Evolutionary conservation across 1,140 invertebrate species (phyloP).

Genomic region (Euglossa dilemma): DNA sequence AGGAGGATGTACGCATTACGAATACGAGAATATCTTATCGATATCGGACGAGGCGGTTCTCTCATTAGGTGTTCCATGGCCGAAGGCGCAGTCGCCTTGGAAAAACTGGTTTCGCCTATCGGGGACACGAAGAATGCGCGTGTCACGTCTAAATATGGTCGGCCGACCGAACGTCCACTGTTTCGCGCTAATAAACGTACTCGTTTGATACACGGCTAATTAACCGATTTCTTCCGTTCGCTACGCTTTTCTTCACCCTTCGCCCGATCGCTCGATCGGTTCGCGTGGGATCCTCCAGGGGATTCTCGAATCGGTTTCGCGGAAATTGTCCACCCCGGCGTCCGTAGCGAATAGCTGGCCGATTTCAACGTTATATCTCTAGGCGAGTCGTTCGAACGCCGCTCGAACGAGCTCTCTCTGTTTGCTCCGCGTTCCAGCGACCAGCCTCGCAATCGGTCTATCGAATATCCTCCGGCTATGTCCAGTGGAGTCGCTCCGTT

Average conservation of each 20-base stretch:
- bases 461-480: conserved; percentile 62
- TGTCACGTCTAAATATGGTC: conserved; percentile 59
- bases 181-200: conserved; percentile 55
- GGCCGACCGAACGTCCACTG: neutral
- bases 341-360: too few species aligned
- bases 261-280: neutral
- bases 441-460: conserved; percentile 48
- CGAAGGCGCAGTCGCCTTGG: neutral
- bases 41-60: conserved; percentile 15
- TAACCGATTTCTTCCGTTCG: conserved; percentile 24
- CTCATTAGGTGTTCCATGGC: conserved; percentile 31
- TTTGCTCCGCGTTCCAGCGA: conserved; percentile 29
- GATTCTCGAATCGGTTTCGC: neutral
- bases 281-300: conserved; percentile 19
- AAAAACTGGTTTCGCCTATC: conserved; percentile 55
- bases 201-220: conserved; percentile 53
- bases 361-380: neutral
- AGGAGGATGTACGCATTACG: neutral
- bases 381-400: neutral
- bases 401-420: conserved; percentile 20
- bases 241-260: neutral
- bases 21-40: conserved; percentile 49
- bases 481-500: conserved; percentile 38
- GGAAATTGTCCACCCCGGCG: neutral
- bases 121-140: conserved; percentile 17